Conservation (phyloP, 2,113 vertebrate genomes). For the Rhodinocichla rosea region DNA sequence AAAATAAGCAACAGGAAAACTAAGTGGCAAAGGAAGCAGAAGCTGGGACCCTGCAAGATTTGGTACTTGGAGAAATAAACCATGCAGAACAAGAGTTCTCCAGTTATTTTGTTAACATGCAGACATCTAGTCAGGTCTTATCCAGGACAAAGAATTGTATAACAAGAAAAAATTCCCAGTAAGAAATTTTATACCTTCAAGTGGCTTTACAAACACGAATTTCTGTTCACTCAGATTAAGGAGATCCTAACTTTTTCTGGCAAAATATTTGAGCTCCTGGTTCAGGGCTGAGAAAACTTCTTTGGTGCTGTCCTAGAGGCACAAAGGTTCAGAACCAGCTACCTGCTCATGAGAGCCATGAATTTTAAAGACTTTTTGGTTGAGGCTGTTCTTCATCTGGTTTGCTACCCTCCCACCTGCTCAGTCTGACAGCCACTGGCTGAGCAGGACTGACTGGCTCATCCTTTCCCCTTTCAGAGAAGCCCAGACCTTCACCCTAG, state of each 20-base stretch:
- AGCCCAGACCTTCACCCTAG: constrained; percentile 24
- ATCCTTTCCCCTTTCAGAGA: not conserved
- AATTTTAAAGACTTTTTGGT: not conserved
- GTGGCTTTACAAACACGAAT: not conserved
- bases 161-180: not conserved
- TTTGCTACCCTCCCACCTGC: not conserved
- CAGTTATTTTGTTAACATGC: not conserved
- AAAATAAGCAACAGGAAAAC: not conserved
- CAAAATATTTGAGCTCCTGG: not conserved
- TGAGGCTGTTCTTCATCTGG: not conserved
- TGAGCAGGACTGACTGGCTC: constrained; percentile 40
- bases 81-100: not conserved
- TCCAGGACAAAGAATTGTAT: not conserved
- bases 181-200: not conserved
- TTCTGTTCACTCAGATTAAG: not conserved
- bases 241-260: not conserved
- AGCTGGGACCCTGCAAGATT: not conserved
- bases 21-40: not conserved
- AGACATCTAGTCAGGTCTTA: not conserved
- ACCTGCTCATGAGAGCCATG: not conserved
- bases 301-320: not conserved
- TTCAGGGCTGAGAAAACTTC: not conserved
- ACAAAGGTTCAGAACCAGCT: not conserved
- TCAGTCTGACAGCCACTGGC: constrained; percentile 15
- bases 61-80: not conserved